These are phyloP conservation scores for Pinna nobilis DNA, from an alignment of 1,140 invertebrate genomes.

Conservation along the genomic window DNA sequence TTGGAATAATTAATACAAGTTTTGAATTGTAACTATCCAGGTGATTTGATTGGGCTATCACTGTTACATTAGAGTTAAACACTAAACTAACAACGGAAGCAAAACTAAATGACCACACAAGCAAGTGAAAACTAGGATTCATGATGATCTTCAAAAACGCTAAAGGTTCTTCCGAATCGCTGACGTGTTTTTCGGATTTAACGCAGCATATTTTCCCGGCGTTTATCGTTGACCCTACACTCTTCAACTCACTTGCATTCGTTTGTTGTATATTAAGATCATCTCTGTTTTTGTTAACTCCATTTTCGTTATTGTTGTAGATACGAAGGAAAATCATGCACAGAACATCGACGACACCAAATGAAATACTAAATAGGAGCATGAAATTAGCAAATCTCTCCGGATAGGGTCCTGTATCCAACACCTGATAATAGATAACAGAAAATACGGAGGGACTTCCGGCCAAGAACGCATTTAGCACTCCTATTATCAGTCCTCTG, in stretches of 20 bases:
- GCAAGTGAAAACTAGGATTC: constrained; percentile 38
- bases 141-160: constrained; percentile 27
- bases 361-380: constrained; percentile 43
- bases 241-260: background rate
- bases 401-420: constrained; percentile 23
- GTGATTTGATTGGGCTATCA: constrained; percentile 30
- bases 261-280: no score
- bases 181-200: no score
- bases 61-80: constrained; percentile 41
- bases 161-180: no score
- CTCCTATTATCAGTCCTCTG: constrained; percentile 48
- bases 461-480: constrained; percentile 49
- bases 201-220: no score
- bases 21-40: constrained; percentile 33
- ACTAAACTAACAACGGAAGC: constrained; percentile 36
- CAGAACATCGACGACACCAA: constrained; percentile 44
- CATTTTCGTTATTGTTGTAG: constrained; percentile 11
- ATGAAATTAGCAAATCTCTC: constrained; percentile 48
- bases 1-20: constrained; percentile 43
- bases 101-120: constrained; percentile 43
- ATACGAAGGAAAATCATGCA: constrained; percentile 46
- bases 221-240: no score
- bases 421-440: constrained; percentile 39
- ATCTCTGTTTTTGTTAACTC: no score
- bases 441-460: constrained; percentile 49